Percentiles rank a stretch among this genome's conserved stretches.
These are phyloP conservation scores for Quiscalus mexicanus DNA, from an alignment of 2,113 vertebrate genomes.

Conservation along the genomic window DNA sequence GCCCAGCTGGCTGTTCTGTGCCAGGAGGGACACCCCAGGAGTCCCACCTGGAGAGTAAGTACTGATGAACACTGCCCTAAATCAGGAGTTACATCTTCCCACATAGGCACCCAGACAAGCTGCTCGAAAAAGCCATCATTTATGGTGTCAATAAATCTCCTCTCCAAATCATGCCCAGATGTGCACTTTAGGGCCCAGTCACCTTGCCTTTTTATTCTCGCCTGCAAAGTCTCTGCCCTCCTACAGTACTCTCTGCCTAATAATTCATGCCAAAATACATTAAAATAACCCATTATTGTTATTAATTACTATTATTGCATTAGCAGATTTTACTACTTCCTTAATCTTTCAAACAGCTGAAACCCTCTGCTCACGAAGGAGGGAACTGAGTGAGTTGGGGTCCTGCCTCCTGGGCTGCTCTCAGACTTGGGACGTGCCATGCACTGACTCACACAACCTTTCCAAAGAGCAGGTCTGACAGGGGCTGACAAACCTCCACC, in stretches of 20 bases:
- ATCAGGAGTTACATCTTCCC: constrained; percentile 38
- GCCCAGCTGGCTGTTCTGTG: background rate
- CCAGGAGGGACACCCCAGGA: background rate
- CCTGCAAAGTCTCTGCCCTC: constrained; percentile 20
- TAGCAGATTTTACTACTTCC: constrained; percentile 37
- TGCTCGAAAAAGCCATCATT: constrained; percentile 44
- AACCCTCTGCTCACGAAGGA: rapidly evolving
- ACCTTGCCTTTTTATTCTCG: constrained; percentile 58
- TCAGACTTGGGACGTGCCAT: background rate
- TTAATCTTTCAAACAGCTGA: constrained; percentile 8
- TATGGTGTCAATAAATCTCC: constrained; percentile 57
- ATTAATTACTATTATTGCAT: constrained; percentile 62
- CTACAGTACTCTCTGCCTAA: background rate
- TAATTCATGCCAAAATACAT: constrained; percentile 39
- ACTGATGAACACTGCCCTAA: constrained; percentile 24
- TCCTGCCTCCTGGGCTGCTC: background rate
- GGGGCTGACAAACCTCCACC: background rate
- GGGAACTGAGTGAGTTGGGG: background rate
- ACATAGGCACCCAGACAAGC: constrained; percentile 40
- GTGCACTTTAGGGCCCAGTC: constrained; percentile 61
- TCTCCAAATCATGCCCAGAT: constrained; percentile 62
- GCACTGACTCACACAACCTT: background rate
- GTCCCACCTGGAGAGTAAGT: background rate
- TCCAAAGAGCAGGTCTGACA: background rate
- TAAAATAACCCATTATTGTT: constrained; percentile 42